Evolutionary conservation across 2,888 invertebrate species (phyloP), one percentile per base, ranked within the genome.

Genomic region (Eupithecia vulgata): DNA sequence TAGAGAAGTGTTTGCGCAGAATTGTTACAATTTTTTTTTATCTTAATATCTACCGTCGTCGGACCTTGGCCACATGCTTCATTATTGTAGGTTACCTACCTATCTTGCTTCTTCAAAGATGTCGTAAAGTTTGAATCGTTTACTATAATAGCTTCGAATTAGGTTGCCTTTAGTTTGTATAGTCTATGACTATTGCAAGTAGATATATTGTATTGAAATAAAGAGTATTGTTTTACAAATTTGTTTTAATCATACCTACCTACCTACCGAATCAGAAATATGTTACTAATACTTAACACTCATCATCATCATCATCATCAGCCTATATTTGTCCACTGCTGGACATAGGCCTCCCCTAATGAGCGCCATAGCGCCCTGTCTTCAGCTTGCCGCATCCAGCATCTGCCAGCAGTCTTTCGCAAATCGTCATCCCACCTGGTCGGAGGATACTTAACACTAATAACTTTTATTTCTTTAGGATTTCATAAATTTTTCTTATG

Each of bases 171-270:
- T 86, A 84, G 84, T 88, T 86, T 76, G 77, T 73, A 71, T 71
- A 66, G 73, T 81, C 73, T 77, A 80, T 76, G 81, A 83, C 78
- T 79, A 73, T 82, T 80, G 81, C 81, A 82, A 78, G 82, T 83
- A 83, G 80, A 81, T 81, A 78, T 81, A 79, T 81, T 78, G 85
- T 88, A 88, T 83, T 83, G 80, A 86, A 88, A 84, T 84, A 88
- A 88, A 87, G 82, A 89, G 79, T 87, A 91, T 90, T 90, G 91
- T 90, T 91, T 91, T 88, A 88, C 83, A 81, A 84, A 74, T 57
- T 5, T 74, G 75, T 65, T 65, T 65, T 42, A 65, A 37, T 65
- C 8, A 8, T 34, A 34, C 61, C 34, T 59, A 30, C 61, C 34
- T 59, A 30, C 15, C 42, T 42, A 42, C 13, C 42, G 45, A 15